Evolutionary conservation across 1,140 invertebrate genomes (phyloP), one percentile per base, ranked within the genome.

Genomic region (Neodiprion pinetum): DNA sequence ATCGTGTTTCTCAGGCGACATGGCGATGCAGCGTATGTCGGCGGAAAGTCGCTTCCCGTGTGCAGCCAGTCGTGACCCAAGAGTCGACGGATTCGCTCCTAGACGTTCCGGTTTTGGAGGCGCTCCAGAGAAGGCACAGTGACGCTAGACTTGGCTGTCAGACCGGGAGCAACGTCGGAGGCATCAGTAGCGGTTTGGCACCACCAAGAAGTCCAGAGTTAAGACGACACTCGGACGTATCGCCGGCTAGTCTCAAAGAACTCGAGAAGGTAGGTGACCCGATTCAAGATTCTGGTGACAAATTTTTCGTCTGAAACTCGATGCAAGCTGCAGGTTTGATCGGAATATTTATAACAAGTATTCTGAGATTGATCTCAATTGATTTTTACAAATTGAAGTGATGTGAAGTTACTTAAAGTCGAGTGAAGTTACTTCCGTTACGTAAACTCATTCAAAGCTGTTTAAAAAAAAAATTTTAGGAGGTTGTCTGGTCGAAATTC

Each of bases 11-110:
- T 40, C 88, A 95, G 93, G 92, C 90, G 76, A 92, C 91, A 77
- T 95, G 94, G 94, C 89, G 93, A 67, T 95, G 94, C 84, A 95
- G 93, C 74, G 93, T 95, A 3, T 95, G 94, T 81, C 91, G 94
- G 21, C 91, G 95, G 77, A 95, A 95, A 87, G 90, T 95, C 75
- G 93, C 92, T 67, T 94, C 93, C 1, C 89, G 94, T 23, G 90
- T 91, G n/a, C 90, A 93, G 79, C 91, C 92, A 10, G 90, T 92
- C 0, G 85, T 92, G 0, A 84, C 87, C 7, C 94, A 95, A 83
- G 93, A 95, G 81, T 95, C 94, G 53, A 94, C 93, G 12, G 95
- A 96, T 81, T 95, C 94, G 9, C 88, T 94, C 71, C 88, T 96
- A 47, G 95, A 95, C 73, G 92, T 95, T 67, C 95, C 94, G 0